phyloP scores from a whole-genome alignment of 1,140 invertebrate species.

The Ceratina australensis region DNA sequence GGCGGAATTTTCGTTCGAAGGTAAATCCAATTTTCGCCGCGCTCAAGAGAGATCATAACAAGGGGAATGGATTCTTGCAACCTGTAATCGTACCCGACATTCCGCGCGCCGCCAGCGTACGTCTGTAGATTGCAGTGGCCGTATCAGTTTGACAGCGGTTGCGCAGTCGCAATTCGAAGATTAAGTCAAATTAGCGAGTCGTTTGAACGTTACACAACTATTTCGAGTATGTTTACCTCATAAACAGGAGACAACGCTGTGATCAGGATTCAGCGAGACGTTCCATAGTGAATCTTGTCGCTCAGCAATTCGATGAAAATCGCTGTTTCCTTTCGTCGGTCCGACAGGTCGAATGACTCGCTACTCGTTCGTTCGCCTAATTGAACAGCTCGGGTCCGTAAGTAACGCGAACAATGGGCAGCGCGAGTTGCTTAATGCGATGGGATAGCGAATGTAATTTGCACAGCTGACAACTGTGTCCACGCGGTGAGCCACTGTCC shows the following conservation, averaged over 20 bases:
- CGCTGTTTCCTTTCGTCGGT: too few relatives aligned
- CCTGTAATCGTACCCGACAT: neutral
- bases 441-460: neutral
- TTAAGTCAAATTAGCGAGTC: too few relatives aligned
- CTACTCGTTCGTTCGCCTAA: neutral
- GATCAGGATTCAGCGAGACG: too few relatives aligned
- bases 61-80: neutral
- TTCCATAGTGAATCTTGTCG: too few relatives aligned
- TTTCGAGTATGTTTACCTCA: too few relatives aligned
- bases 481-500: constrained; percentile 35
- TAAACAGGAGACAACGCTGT: too few relatives aligned
- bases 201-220: too few relatives aligned
- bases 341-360: too few relatives aligned
- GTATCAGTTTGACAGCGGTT: too few relatives aligned
- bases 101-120: neutral
- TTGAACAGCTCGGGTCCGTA: constrained; percentile 15
- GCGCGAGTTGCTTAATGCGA: neutral
- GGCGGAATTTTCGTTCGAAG: constrained; percentile 28
- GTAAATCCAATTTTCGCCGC: constrained; percentile 31
- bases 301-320: too few relatives aligned
- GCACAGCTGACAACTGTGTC: neutral
- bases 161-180: too few relatives aligned
- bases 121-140: neutral
- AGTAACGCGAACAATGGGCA: neutral
- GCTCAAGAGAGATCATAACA: constrained; percentile 3